Base-by-base conservation (phyloP, 2,888 invertebrate species). In the Andrena fulva region DNA sequence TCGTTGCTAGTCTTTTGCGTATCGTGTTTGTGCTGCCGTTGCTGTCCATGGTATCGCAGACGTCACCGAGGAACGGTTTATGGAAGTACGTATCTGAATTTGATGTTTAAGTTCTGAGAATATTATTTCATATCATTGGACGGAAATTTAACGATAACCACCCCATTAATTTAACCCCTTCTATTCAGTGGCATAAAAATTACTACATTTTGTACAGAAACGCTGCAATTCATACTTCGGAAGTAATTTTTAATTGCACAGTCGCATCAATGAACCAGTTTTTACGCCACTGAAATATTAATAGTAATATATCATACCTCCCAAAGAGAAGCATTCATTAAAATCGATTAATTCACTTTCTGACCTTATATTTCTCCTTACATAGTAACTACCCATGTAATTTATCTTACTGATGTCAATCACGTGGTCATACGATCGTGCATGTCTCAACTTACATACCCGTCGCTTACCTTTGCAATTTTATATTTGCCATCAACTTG, bases 11-110 rank as follows among this genome's bases (percentile, higher is more conserved):
- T 89, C 0, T 88, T 82, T 74, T 92, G 92, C 62, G 75, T 93
- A 71, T 90, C 89, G 2, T 93, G 93, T 71, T 83, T 92, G 35
- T 93, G 92, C 90, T 93, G 93, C 77, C 89, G 89, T 29, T 93
- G 91, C 73, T 93, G 93, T 29, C 91, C 93, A 2, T 92, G 92
- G 89, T 92, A 93, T 82, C 91, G 90, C 48, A 89, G 92, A 72
- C 91, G 93, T 77, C 91, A 92, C 33, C 90, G 83, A 52, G 93
- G 93, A 64, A 91, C 91, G 0, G 90, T 93, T 63, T 93, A 93
- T 77, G 92, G 92, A 84, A 90, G 93, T 93, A 89, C 91, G 92
- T 82, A 77, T 71, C 31, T 74, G 8, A n/a, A 0, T 16, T 27
- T 31, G 6, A 64, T 35, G 27, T 33, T n/a, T 12, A 6, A 5